Conservation (phyloP, 2,888 invertebrate species). For the Platycheirus albimanus region DNA sequence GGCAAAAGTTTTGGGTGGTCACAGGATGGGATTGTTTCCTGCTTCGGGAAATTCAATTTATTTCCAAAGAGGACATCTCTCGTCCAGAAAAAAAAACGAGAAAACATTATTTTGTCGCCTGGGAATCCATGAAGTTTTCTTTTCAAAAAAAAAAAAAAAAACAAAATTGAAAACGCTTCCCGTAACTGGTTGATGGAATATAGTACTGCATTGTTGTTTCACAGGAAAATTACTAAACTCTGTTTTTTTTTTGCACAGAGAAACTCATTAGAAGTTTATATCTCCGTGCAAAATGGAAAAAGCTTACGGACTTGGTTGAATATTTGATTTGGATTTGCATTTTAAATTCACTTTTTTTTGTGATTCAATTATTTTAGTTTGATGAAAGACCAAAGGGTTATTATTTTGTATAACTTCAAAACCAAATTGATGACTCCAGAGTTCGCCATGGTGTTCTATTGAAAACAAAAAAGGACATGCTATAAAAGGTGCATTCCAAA, state of each 20-base stretch:
- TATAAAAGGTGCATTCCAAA: too few relatives aligned
- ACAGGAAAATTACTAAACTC: conserved; percentile 64
- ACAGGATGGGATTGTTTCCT: conserved; percentile 68
- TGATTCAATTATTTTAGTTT: neutral
- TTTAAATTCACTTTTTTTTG: conserved; percentile 14
- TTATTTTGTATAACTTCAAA: too few relatives aligned
- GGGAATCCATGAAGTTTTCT: conserved; percentile 43
- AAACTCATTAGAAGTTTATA: conserved; percentile 53
- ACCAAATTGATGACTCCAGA: too few relatives aligned
- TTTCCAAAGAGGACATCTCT: conserved; percentile 54
- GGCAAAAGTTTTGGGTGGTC: conserved; percentile 57
- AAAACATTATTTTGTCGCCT: conserved; percentile 49
- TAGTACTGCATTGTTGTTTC: conserved; percentile 32
- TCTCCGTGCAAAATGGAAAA: conserved; percentile 19
- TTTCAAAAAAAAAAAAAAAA: too few relatives aligned
- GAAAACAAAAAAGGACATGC: too few relatives aligned
- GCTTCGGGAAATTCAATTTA: conserved; percentile 73
- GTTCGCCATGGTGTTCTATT: too few relatives aligned
- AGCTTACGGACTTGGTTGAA: conserved; percentile 42
- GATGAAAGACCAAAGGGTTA: too few relatives aligned
- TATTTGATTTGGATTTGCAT: conserved; percentile 52
- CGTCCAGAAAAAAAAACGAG: conserved; percentile 28
- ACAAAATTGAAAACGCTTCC: conserved; percentile 32
- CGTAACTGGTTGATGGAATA: conserved; percentile 26
- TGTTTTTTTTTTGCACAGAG: conserved; percentile 46